These are phyloP conservation scores for Cyclina sinensis DNA, from an alignment of 1,140 invertebrate genomes.

Conservation along the genomic window DNA sequence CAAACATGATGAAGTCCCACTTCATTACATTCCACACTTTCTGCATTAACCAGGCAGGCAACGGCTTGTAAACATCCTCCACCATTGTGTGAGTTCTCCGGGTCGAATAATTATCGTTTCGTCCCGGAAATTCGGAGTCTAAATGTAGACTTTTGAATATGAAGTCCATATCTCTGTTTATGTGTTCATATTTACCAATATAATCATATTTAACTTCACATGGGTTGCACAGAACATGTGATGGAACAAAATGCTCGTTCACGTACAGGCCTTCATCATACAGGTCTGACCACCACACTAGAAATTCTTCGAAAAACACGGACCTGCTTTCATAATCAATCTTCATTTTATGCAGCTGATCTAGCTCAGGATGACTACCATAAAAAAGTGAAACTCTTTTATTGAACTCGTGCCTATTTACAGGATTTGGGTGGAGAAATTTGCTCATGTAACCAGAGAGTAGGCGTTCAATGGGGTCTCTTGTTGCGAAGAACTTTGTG, in stretches of 20 bases:
- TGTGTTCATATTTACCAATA: constrained; percentile 47
- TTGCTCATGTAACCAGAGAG: constrained; percentile 41
- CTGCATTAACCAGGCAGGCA: not conserved
- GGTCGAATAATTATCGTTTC: constrained; percentile 16
- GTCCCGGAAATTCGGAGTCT: constrained; percentile 30
- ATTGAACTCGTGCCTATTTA: constrained; percentile 20
- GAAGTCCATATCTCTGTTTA: constrained; percentile 20
- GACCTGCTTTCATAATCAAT: constrained; percentile 8
- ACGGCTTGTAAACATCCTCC: not conserved
- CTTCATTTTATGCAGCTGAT: constrained; percentile 9
- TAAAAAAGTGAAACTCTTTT: constrained; percentile 21
- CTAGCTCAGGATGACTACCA: not conserved
- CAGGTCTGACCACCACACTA: constrained; percentile 12
- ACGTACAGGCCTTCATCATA: constrained; percentile 1
- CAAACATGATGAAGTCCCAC: constrained; percentile 44
- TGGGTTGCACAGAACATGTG: constrained; percentile 5
- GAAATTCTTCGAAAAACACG: constrained; percentile 35
- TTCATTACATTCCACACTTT: constrained; percentile 31
- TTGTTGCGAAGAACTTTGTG: constrained; percentile 23
- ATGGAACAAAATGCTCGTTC: constrained; percentile 48
- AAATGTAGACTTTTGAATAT: constrained; percentile 31
- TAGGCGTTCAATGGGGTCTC: constrained; percentile 36
- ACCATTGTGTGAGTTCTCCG: not conserved
- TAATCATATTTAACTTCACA: constrained; percentile 42
- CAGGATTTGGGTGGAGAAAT: constrained; percentile 34